Evolutionary conservation across 2,113 vertebrate species (phyloP), one percentile per base, ranked within the genome.

Genomic region (Salvator merianae): DNA sequence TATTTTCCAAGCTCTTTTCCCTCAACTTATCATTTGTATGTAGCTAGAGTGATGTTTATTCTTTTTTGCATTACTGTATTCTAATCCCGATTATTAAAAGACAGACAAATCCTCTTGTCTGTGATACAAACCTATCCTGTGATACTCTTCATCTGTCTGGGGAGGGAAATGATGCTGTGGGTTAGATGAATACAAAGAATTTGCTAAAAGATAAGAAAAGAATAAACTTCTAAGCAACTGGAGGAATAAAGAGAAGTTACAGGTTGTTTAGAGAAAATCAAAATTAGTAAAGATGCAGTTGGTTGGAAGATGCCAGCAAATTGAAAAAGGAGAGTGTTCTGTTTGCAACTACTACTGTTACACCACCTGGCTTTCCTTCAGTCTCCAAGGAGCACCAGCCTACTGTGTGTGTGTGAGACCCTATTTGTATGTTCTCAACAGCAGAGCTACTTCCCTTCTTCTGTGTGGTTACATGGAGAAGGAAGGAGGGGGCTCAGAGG

Each of bases 21-120:
- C 32, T 40, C 14, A 81, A 81, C 32, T 63, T 80, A 53, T 62
- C 28, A 38, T 55, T 74, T 59, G 38, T 53, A 80, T 34, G 63
- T 3, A 3, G 40, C 18, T 68, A 10, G 26, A 69, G 65, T 55
- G 43, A 43, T 75, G 1, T 84, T 74, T 78, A 14, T 36, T 26
- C 10, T 7, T 47, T 63, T 59, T 71, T 59, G 55, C 30, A 40
- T 70, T 79, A 47, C 43, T 47, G 43, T 47, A 79, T 32, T 47
- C 68, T 71, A 84, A 84, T 71, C 30, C 50, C 71, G 53, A 84
- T 34, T 79, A 69, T 71, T 79, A 71, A 78, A 65, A 75, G 13
- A 79, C 26, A 78, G 66, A 22, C 53, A 70, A 71, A 78, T 84
- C 68, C 75, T 32, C 36, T 53, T 77, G 65, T 22, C 69, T 69